These are phyloP conservation scores for Gambelia wislizenii DNA, from an alignment of 2,797 vertebrate species.

Conservation along the genomic window DNA sequence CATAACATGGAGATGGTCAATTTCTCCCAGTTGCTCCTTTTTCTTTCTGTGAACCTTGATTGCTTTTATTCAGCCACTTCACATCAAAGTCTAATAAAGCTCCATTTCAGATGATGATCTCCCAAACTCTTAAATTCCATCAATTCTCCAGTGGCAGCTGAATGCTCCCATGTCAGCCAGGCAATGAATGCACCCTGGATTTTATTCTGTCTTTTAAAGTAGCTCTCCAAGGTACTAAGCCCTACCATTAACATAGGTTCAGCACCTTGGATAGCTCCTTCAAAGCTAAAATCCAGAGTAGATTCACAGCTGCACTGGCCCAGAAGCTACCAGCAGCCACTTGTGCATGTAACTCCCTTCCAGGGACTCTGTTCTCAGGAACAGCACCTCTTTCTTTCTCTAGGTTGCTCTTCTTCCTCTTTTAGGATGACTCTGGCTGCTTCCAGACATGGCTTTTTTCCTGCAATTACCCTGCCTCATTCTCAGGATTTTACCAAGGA, in stretches of 20 bases:
- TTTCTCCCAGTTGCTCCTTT: conserved; percentile 8
- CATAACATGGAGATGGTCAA: background rate
- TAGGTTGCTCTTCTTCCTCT: background rate
- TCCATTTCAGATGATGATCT: background rate
- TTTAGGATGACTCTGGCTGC: background rate
- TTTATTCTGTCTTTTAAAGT: no score
- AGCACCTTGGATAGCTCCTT: no score
- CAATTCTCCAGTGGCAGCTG: background rate
- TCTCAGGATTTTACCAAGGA: background rate
- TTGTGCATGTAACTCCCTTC: no score
- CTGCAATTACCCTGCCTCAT: background rate
- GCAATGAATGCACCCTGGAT: no score
- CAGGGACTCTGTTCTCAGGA: no score
- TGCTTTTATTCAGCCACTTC: background rate
- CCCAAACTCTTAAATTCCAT: background rate
- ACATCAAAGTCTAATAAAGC: background rate
- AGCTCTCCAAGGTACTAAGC: no score
- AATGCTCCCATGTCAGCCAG: no score
- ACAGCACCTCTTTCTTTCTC: no score
- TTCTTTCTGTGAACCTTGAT: background rate
- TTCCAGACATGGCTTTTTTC: background rate
- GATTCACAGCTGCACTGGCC: no score
- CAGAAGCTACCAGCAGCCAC: no score
- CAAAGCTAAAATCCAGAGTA: no score
- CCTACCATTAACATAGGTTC: no score